Evolutionary conservation across 2,888 invertebrate genomes (phyloP), one percentile per base, ranked within the genome.

Genomic region (Vesta saturnalis): DNA sequence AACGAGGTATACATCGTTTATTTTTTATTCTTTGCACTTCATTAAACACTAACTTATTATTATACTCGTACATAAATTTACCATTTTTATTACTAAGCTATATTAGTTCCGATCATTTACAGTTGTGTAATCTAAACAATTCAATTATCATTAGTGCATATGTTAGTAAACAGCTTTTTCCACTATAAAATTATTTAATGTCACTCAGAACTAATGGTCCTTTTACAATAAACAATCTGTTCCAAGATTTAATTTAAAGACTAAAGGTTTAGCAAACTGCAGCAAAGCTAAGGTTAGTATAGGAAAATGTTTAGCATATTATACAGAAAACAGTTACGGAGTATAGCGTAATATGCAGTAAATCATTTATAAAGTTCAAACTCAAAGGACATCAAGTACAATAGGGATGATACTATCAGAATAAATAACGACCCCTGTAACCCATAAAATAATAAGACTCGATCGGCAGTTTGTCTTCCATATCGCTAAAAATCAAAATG

Each of bases 401-500:
- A 60, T 64, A 47, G 64, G 60, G 68, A 68, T 68, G 68, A 68
- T 68, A 64, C 68, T 64, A 68, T 68, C 68, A 16, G 57, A 69
- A 65, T 68, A 68, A 68, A 68, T 68, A 68, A 68, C 60, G 64
- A 58, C 60, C 69, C 64, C 58, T 46, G 69, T 65, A 69, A 52
- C 64, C 64, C 61, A 69, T 65, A 69, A 65, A 65, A 64, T 64
- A 69, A 69, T 69, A 65, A 69, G 69, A 57, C 56, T 57, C 68
- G 64, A 68, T 68, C 39, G 59, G 68, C 63, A 60, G 56, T 68
- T 64, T 68, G 60, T 69, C 61, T 64, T 63, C 59, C 58, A 30
- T 71, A 71, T 63, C 67, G 57, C 67, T 62, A 69, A 65, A 73
- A 71, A 71, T 71, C 69, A 65, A 67, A 71, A 69, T 71, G 69